These are phyloP conservation scores for Anorthoa munda DNA, from an alignment of 2,888 invertebrate species.

Conservation along the genomic window DNA sequence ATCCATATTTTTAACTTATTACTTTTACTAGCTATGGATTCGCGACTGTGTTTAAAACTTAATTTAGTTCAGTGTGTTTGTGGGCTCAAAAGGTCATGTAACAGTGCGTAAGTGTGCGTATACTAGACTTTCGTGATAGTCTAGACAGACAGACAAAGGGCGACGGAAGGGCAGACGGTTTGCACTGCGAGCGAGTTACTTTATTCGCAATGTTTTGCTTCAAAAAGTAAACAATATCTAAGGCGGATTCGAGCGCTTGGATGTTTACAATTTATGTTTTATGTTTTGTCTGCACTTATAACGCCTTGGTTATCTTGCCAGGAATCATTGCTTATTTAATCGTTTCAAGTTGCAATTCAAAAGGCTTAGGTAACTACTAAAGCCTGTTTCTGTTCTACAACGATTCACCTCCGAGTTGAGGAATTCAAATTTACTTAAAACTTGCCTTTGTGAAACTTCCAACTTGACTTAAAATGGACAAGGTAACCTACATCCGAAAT, in stretches of 20 bases:
- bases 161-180: constrained; percentile 81
- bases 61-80: constrained; percentile 57
- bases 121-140: constrained; percentile 57
- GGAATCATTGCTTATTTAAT: neutral
- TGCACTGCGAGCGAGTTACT: constrained; percentile 65
- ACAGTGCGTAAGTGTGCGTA: constrained; percentile 51
- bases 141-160: constrained; percentile 73
- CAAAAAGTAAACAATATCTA: constrained; percentile 52
- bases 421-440: neutral
- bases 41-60: constrained; percentile 29
- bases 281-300: constrained; percentile 27
- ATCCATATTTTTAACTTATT: constrained; percentile 12
- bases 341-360: too few species aligned
- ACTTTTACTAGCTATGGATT: constrained; percentile 19
- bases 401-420: neutral
- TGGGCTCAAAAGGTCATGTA: constrained; percentile 43
- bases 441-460: neutral
- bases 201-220: constrained; percentile 46
- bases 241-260: constrained; percentile 1
- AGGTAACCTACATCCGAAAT: constrained; percentile 29
- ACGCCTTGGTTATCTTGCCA: neutral
- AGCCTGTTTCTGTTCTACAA: neutral
- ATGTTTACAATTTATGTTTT: constrained; percentile 18
- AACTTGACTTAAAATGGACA: neutral
- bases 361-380: neutral